These are phyloP conservation scores for Tinea semifulvella DNA, from an alignment of 2,888 invertebrate species.

Conservation along the genomic window DNA sequence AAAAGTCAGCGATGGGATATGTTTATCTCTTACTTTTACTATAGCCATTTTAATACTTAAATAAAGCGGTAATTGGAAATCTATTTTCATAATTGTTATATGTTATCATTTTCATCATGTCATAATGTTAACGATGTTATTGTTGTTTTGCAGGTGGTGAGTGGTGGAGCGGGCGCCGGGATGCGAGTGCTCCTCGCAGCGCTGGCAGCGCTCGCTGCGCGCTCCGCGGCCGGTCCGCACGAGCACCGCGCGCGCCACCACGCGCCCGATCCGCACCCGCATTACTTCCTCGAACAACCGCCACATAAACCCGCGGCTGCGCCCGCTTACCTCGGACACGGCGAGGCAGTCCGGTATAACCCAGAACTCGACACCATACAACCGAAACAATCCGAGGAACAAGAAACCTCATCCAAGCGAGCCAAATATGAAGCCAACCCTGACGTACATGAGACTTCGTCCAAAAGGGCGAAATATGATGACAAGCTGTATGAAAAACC, in stretches of 20 bases:
- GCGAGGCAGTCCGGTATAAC: slow-evolving; percentile 64
- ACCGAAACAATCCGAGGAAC: slow-evolving; percentile 43
- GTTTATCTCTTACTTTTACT: too few species aligned
- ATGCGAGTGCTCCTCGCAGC: slow-evolving; percentile 61
- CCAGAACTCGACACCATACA: slow-evolving; percentile 63
- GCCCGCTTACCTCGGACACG: slow-evolving; percentile 63
- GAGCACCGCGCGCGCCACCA: slow-evolving; percentile 63
- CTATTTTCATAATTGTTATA: too few species aligned
- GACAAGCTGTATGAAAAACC: slow-evolving; percentile 50
- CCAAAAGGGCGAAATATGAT: slow-evolving; percentile 43
- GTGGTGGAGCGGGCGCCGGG: slow-evolving; percentile 50
- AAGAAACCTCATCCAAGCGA: slow-evolving; percentile 49
- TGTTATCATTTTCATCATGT: too few species aligned
- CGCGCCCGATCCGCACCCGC: slow-evolving; percentile 35
- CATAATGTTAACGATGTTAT: too few species aligned
- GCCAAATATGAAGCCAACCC: slow-evolving; percentile 34
- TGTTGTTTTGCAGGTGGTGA: slow-evolving; percentile 50
- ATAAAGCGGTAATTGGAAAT: too few species aligned
- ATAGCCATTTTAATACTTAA: too few species aligned
- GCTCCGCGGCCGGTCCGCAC: slow-evolving; percentile 53
- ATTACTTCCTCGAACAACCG: slow-evolving; percentile 31
- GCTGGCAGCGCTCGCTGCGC: slow-evolving; percentile 58
- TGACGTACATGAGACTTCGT: slow-evolving; percentile 36
- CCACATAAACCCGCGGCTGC: slow-evolving; percentile 38
- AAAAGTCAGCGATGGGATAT: too few species aligned